Conservation (phyloP, 2,888 invertebrate genomes). For the Lasioglossum figueresi region DNA sequence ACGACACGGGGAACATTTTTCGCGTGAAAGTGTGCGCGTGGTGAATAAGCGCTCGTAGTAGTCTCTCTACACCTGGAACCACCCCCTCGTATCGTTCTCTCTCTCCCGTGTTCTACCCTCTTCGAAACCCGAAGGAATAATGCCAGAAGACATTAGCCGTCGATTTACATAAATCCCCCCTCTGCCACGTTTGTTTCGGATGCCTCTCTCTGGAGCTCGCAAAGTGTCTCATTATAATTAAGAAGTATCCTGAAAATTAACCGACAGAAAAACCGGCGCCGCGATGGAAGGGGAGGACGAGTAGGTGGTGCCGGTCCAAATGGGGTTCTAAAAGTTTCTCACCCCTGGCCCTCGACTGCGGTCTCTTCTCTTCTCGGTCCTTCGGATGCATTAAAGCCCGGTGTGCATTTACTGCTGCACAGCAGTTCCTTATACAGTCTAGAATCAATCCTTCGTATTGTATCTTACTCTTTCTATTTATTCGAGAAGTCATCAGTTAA, state of each 20-base stretch:
- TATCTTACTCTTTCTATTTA: not conserved
- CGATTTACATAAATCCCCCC: slow-evolving; percentile 81
- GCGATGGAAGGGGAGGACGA: slow-evolving; percentile 1
- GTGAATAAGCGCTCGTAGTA: not conserved
- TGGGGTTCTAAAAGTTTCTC: slow-evolving; percentile 70
- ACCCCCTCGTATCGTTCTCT: not conserved
- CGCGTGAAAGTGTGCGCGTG: not conserved
- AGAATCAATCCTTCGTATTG: not conserved
- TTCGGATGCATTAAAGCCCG: not conserved
- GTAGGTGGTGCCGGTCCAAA: slow-evolving; percentile 65
- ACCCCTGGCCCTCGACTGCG: slow-evolving; percentile 36
- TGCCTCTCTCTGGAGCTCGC: slow-evolving; percentile 61
- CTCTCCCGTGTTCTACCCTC: slow-evolving; percentile 11
- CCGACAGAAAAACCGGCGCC: slow-evolving; percentile 75
- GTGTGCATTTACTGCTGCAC: not conserved
- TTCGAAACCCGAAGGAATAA: slow-evolving; percentile 75
- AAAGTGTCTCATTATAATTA: slow-evolving; percentile 83
- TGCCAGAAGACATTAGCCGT: slow-evolving; percentile 82
- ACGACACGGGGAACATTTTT: not conserved
- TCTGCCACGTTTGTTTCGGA: slow-evolving; percentile 36
- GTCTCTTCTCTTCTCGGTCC: slow-evolving; percentile 1
- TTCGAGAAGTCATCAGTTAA: not conserved
- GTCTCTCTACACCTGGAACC: not conserved
- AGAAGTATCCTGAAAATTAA: slow-evolving; percentile 82
- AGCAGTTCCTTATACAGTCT: not conserved